Evolutionary conservation across 2,888 invertebrate species (phyloP).

Genomic region (Caenorhabditis afra): DNA sequence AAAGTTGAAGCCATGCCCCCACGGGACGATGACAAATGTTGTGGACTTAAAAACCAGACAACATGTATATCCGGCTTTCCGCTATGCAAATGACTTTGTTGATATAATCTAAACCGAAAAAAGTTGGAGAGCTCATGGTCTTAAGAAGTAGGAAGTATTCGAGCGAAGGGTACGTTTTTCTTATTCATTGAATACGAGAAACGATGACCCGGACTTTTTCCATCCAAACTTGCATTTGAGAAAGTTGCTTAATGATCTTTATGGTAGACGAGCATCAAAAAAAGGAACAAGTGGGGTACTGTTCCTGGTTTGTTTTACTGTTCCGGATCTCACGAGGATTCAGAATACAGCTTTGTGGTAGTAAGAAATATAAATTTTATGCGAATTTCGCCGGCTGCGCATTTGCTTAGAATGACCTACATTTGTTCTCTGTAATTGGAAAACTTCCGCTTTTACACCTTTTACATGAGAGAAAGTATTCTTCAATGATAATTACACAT

Average conservation of each 20-base stretch:
- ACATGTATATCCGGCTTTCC: slow-evolving; percentile 5
- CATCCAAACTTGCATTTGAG: too few species aligned
- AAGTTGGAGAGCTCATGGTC: background rate
- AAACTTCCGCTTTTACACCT: slow-evolving; percentile 35
- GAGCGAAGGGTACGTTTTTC: background rate
- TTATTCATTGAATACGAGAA: slow-evolving; percentile 3
- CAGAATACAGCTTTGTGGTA: too few species aligned
- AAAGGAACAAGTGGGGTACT: too few species aligned
- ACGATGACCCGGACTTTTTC: background rate
- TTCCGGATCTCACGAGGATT: too few species aligned
- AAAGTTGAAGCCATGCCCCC: slow-evolving; percentile 16
- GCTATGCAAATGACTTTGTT: background rate
- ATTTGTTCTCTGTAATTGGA: slow-evolving; percentile 22
- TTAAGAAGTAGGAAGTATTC: background rate
- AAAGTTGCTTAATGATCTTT: too few species aligned
- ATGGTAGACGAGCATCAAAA: too few species aligned
- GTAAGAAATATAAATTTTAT: too few species aligned
- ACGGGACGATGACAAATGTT: slow-evolving; percentile 29
- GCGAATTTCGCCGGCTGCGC: too few species aligned
- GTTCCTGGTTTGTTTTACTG: too few species aligned
- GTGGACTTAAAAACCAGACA: slow-evolving; percentile 17
- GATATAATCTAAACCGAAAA: background rate
- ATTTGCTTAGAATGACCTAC: slow-evolving; percentile 4
- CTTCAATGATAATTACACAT: background rate
- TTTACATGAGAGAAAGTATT: slow-evolving; percentile 4